Base-by-base conservation (phyloP, 2,797 vertebrate species). In the Nannoperca obscura region DNA sequence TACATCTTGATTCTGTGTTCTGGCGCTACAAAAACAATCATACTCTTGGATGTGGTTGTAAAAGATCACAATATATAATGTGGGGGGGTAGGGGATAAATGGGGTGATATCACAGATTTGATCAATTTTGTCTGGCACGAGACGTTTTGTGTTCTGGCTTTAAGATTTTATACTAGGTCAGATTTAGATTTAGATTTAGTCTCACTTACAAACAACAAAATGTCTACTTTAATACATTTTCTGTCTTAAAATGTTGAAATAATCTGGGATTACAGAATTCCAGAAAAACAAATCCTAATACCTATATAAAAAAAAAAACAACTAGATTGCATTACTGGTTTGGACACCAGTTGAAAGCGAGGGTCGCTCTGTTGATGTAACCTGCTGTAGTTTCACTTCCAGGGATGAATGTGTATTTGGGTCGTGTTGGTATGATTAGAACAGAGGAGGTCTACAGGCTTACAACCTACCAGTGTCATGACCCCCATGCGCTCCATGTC, bases 401-500 rank as follows among this genome's bases (percentile, higher is more conserved):
- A 27, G 24, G 32, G 42, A 20, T 22, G 20, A 44, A 67, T 42
- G 20, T 40, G 10, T 54, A 12, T 42, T 42, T 54, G 11, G 20
- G 38, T 1, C 17, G 36, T 20, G 19, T 20, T 20, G 19, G 11
- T 12, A 13, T 24, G 12, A 24, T 22, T 52, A 38, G 17, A 22
- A 19, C 44, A 60, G n/a, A 27, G 3, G 15, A 20, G 20, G 15
- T 1, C 30, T 30, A 38, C 17, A 7, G 22, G 1, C 24, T 27
- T 13, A 20, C 2, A 22, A 46, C 62, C 30, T n/a, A 99, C 98
- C 97, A 99, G 95, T 0, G 98, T 99, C 97, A 99, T 99, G 80
- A 98, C 96, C 36, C 98, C 98, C 98, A 99, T 99, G 55, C 98
- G 96, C 87, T 99, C 98, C 96, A 98, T 99, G 88, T 99, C 98